Percentiles rank a stretch among this genome's conserved stretches.
phyloP scores from a whole-genome alignment of 2,888 invertebrate species.

The Caenorhabditis angaria region DNA sequence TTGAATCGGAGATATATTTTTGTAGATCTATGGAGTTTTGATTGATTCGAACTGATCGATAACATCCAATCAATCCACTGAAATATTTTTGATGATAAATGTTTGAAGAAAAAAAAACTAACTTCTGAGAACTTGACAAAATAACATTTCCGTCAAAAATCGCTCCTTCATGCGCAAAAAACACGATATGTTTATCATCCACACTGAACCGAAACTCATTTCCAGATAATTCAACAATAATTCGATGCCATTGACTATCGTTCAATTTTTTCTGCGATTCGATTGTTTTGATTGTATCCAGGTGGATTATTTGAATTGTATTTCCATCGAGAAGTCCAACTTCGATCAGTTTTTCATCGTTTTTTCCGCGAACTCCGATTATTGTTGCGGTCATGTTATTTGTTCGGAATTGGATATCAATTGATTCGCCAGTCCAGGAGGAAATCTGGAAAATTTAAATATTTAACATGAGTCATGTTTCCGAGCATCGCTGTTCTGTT shows the following conservation, averaged over 20 bases:
- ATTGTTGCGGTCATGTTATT: slow-evolving; percentile 25
- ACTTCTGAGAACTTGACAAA: slow-evolving; percentile 16
- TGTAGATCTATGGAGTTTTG: slow-evolving; percentile 10
- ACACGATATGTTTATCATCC: slow-evolving; percentile 30
- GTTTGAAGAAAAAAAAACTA: background rate
- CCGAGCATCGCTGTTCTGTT: too few species aligned
- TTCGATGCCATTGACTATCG: slow-evolving; percentile 65
- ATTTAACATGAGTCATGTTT: too few species aligned
- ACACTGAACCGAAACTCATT: slow-evolving; percentile 51
- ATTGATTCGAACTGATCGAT: slow-evolving; percentile 54
- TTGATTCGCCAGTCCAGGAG: slow-evolving; percentile 29
- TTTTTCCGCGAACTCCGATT: slow-evolving; percentile 20
- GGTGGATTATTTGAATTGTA: slow-evolving; percentile 26
- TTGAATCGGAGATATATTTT: too few species aligned
- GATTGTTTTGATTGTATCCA: slow-evolving; percentile 25
- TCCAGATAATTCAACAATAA: slow-evolving; percentile 56
- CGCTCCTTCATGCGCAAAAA: slow-evolving; percentile 25
- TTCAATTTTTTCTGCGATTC: slow-evolving; percentile 43
- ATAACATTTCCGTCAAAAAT: slow-evolving; percentile 30
- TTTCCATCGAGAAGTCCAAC: slow-evolving; percentile 27
- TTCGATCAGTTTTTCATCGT: slow-evolving; percentile 27
- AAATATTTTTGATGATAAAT: background rate
- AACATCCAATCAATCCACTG: slow-evolving; percentile 61
- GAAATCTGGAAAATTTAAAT: slow-evolving; percentile 13
- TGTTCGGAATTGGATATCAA: slow-evolving; percentile 39